phyloP scores from a whole-genome alignment of 2,888 invertebrate species.

The Sturmia bella region DNA sequence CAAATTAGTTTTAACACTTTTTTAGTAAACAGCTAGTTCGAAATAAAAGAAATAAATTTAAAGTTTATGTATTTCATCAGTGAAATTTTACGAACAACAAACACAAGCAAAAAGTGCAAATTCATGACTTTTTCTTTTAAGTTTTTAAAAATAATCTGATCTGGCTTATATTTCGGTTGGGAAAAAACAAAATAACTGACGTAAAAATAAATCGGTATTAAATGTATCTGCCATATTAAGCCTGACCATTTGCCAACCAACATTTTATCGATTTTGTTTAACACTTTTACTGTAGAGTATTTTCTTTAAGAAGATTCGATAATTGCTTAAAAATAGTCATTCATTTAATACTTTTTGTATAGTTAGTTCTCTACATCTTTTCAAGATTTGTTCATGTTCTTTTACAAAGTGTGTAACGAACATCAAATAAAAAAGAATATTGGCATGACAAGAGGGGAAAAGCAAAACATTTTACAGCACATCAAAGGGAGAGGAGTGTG shows the following conservation, averaged over 20 bases:
- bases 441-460: too few species aligned
- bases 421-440: conserved; percentile 3
- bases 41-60: conserved; percentile 9
- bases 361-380: neutral
- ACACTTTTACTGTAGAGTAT: conserved; percentile 3
- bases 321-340: conserved; percentile 56
- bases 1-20: conserved; percentile 18
- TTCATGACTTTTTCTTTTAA: conserved; percentile 25
- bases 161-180: conserved; percentile 8
- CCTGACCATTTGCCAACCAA: conserved; percentile 51
- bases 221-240: conserved; percentile 38
- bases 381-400: neutral
- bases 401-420: neutral
- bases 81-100: neutral
- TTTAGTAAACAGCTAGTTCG: neutral
- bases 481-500: too few species aligned
- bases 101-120: neutral
- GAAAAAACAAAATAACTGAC: neutral
- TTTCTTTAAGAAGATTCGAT: conserved; percentile 52
- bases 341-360: conserved; percentile 33
- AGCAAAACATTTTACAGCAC: too few species aligned
- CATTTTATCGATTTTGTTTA: conserved; percentile 5
- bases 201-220: conserved; percentile 5
- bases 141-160: conserved; percentile 21
- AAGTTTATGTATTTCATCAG: neutral